Base-by-base conservation (phyloP, 2,888 invertebrate genomes). In the Tachina fera region DNA sequence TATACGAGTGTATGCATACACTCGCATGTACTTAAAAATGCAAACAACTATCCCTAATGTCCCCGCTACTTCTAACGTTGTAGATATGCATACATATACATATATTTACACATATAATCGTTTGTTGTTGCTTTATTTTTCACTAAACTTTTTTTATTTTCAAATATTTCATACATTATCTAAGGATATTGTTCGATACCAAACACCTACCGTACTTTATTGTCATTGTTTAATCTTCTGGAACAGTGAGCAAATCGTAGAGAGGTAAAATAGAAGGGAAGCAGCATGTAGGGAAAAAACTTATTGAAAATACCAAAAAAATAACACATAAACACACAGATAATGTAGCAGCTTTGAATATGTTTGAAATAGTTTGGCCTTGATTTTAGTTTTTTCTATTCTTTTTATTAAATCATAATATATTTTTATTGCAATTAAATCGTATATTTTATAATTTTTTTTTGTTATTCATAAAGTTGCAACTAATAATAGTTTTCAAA, bases 171-270 rank as follows among this genome's bases (percentile, higher is more conserved):
- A n/a, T 14, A 43, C n/a, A 63, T 58, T 68, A 53, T 75, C 16
- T 71, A 47, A 60, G 58, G 58, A 75, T 63, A 49, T 77, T 22
- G 11, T 45, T 47, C n/a, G 41, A 60, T 60, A 39, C 3, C n/a
- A 60, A 16, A 75, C 43, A 61, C 68, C 68, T 74, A 74, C 61
- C 43, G 16, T 43, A 43, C 16, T 75, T 47, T 82, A 79, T 82
- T 86, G 58, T 86, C 60, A 75, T 71, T 86, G 86, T 65, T 45
- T 51, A 86, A 76, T 86, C 53, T 79, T 86, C 83, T 72, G 83
- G 86, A 86, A 86, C 53, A 79, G 41, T 79, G 68, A 79, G 16
- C 83, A 76, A 65, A 78, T 49, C 43, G 41, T 45, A 13, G 43
- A 49, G 49, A 16, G 43, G 9, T 49, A 43, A 68, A 60, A 71